Percentiles rank a stretch among this genome's conserved stretches.
Evolutionary conservation across 2,888 invertebrate genomes (phyloP).

Genomic region (Ecdyonurus torrentis): DNA sequence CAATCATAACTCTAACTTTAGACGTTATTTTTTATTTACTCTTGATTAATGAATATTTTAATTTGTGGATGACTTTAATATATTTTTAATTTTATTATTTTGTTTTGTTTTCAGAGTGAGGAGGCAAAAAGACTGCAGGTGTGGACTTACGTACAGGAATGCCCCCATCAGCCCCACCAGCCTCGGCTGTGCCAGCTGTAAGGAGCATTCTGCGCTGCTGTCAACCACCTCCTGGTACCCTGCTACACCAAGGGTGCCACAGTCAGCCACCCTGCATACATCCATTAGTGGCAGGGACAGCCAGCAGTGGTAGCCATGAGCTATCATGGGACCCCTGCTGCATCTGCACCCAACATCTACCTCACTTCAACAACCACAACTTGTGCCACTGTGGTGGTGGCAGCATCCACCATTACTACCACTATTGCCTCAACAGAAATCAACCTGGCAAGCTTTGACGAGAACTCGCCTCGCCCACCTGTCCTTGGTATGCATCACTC

Average conservation of each 20-base stretch:
- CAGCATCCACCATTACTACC: background rate
- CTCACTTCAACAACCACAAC: background rate
- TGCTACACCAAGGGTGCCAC: no score
- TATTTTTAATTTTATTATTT: background rate
- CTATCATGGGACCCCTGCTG: background rate
- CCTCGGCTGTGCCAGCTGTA: background rate
- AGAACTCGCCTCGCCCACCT: constrained; percentile 67
- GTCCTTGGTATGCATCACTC: constrained; percentile 57
- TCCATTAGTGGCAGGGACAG: no score
- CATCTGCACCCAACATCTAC: background rate
- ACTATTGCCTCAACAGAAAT: background rate
- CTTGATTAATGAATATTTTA: no score
- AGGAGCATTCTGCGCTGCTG: background rate
- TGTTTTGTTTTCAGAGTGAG: background rate
- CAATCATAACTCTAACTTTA: background rate
- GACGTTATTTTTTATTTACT: background rate
- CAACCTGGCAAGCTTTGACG: constrained; percentile 17
- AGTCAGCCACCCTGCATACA: no score
- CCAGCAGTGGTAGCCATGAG: background rate
- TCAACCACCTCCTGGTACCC: background rate
- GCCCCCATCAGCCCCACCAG: background rate
- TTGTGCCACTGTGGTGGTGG: background rate
- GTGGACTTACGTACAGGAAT: background rate
- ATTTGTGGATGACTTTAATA: background rate
- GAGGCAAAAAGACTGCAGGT: background rate